Percentiles rank a stretch among this genome's conserved stretches.
Conservation (phyloP, 2,113 vertebrate species). For the Microcebus murinus region DNA sequence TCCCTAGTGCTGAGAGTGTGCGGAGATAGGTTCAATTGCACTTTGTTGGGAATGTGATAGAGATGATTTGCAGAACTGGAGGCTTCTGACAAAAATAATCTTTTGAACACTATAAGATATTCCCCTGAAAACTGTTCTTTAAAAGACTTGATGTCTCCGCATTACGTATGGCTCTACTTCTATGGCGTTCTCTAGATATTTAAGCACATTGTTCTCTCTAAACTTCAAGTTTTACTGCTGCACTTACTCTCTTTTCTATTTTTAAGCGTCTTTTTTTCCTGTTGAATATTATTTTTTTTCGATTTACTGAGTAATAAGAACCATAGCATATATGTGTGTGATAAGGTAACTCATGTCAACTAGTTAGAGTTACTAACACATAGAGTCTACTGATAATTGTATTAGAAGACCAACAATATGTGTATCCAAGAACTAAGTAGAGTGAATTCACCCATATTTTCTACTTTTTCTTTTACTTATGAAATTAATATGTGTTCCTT, state of each 20-base stretch:
- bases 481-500: not conserved
- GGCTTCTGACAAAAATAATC: not conserved
- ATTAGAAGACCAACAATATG: not conserved
- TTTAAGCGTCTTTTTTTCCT: not conserved
- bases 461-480: not conserved
- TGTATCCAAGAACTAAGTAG: not conserved
- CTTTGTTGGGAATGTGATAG: not conserved
- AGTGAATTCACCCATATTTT: not conserved
- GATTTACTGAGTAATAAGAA: slow-evolving; percentile 1
- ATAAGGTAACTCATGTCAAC: not conserved
- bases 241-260: not conserved
- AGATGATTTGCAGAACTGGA: not conserved
- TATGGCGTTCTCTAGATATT: not conserved
- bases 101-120: not conserved
- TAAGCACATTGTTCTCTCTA: not conserved
- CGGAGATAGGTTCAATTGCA: not conserved
- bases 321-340: not conserved
- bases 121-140: not conserved
- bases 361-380: not conserved
- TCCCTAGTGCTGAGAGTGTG: not conserved
- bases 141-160: not conserved
- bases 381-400: not conserved
- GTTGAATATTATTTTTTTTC: not conserved
- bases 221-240: not conserved
- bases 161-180: not conserved